Base-by-base conservation (phyloP, 2,113 vertebrate genomes). In the Elephas maximus region DNA sequence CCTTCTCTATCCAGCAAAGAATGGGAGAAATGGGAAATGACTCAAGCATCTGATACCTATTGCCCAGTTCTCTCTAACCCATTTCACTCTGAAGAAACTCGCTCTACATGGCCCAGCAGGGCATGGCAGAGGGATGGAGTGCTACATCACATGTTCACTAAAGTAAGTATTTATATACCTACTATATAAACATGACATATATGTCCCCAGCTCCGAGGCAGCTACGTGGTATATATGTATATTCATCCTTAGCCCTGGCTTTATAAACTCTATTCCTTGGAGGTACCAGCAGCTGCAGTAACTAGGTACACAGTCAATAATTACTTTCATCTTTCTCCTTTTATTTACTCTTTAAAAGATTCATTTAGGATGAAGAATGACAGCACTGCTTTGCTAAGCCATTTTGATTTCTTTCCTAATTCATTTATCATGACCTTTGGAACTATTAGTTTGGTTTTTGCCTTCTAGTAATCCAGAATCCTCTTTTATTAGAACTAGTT, bases 371-470 rank as follows among this genome's bases (percentile, higher is more conserved):
- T 98, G 97, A 98, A 88, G 76, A 97, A 98, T 97, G 95, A 96
- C 97, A 97, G 87, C 0, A 0, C 92, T 92, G 96, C 97, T 2
- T 6, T 82, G 78, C 96, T 92, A 88, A 98, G 90, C 81, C 95
- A 53, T 97, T 98, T 97, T 98, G 98, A 98, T 98, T 98, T 94
- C 97, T 98, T 98, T 98, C 90, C 80, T 98, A 98, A 98, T 98
- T 97, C 98, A 97, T 98, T 98, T 97, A 97, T 98, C 90, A 87
- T 97, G 97, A 98, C 97, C 96, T 98, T 98, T 98, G 96, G 87
- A 98, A 97, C 97, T 98, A 97, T 96, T 96, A 97, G 62, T 97
- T 98, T 94, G 91, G 77, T 91, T 95, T 97, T 97, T 26, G 33
- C 91, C 88, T 94, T 96, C 94, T 88, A 98, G 96, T 97, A 88